phyloP scores from a whole-genome alignment of 2,113 vertebrate species.

The Jacana jacana region DNA sequence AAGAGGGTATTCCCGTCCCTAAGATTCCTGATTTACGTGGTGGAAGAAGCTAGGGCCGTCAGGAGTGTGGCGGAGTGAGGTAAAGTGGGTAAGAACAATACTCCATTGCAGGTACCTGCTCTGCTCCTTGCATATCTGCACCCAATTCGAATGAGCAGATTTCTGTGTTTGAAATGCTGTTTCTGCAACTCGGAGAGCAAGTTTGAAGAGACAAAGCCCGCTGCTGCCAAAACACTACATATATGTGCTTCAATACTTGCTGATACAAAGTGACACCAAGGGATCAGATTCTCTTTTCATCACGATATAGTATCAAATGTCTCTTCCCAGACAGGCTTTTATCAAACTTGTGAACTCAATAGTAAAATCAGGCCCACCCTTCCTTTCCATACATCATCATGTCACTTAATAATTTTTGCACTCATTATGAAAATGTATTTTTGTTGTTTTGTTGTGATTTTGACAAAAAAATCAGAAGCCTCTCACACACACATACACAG shows the following conservation, averaged over 20 bases:
- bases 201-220: background rate
- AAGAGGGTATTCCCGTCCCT: accelerated
- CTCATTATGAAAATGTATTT: background rate
- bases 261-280: background rate
- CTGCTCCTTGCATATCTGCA: accelerated
- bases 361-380: background rate
- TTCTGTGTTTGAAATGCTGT: background rate
- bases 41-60: background rate
- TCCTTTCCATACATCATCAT: background rate
- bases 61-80: accelerated
- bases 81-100: accelerated
- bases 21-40: accelerated
- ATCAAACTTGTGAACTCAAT: background rate
- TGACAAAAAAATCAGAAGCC: background rate
- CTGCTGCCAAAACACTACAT: accelerated
- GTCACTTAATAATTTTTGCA: background rate
- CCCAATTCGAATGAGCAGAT: background rate
- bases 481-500: accelerated
- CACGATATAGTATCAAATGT: background rate
- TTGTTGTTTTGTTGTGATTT: background rate
- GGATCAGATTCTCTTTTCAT: background rate
- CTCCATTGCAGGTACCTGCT: background rate
- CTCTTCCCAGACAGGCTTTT: background rate
- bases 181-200: background rate
- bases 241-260: accelerated